Conservation (phyloP, 1,140 invertebrate species). For the Delia radicum region DNA sequence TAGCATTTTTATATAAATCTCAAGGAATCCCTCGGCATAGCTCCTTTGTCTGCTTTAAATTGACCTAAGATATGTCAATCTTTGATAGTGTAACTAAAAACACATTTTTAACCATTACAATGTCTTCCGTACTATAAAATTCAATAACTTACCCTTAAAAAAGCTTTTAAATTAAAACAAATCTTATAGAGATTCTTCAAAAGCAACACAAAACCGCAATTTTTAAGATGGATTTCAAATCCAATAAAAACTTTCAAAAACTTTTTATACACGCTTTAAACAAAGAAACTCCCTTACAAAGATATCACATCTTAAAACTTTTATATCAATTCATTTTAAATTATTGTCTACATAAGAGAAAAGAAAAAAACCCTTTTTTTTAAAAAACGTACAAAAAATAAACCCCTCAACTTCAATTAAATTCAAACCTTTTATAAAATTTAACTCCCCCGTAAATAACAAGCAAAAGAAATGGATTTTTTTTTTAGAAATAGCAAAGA, state of each 20-base stretch:
- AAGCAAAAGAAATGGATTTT: background rate
- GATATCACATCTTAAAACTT: background rate
- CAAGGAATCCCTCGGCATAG: no score
- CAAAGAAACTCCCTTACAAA: background rate
- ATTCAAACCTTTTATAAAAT: conserved; percentile 13
- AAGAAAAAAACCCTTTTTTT: background rate
- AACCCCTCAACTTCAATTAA: conserved; percentile 23
- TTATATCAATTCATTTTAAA: conserved; percentile 5
- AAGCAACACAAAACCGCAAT: no score
- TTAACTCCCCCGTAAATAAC: background rate
- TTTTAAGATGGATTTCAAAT: no score
- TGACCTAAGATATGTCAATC: no score
- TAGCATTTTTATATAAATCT: no score
- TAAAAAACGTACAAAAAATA: background rate
- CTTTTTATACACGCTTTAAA: background rate
- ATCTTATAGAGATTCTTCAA: no score
- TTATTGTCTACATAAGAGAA: background rate
- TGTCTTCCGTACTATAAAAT: no score
- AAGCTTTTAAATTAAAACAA: no score
- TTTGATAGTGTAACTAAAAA: no score
- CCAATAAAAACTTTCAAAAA: background rate
- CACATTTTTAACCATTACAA: no score
- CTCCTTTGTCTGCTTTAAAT: no score
- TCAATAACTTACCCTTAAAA: no score
- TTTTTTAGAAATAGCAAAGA: background rate